Conservation (phyloP, 2,113 vertebrate genomes). For the Oplegnathus fasciatus region DNA sequence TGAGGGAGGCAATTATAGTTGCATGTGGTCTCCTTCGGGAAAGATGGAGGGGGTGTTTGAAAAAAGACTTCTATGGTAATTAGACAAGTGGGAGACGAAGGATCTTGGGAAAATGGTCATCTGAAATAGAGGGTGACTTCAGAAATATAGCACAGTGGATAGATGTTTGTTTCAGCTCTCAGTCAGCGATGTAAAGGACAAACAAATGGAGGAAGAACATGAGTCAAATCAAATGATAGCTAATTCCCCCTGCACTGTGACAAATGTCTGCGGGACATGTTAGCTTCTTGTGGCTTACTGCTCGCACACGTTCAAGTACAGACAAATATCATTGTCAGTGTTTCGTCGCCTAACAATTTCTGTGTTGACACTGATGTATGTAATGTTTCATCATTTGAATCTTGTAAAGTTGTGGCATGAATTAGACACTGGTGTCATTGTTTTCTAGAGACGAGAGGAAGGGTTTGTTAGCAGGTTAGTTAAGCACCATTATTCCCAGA, state of each 20-base stretch:
- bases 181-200: constrained; percentile 58
- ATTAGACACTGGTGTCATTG: constrained; percentile 88
- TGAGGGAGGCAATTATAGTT: constrained; percentile 89
- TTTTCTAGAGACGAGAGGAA: constrained; percentile 75
- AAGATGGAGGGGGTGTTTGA: constrained; percentile 79
- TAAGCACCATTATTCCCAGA: constrained; percentile 34
- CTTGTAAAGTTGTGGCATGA: constrained; percentile 82
- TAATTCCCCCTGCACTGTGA: constrained; percentile 42
- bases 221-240: constrained; percentile 63
- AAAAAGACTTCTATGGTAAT: constrained; percentile 82
- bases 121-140: constrained; percentile 68
- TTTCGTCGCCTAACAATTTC: constrained; percentile 93
- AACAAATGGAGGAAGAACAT: constrained; percentile 57
- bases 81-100: constrained; percentile 77
- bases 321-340: constrained; percentile 92
- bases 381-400: constrained; percentile 92
- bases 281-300: constrained; percentile 68
- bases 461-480: constrained; percentile 49
- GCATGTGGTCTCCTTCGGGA: constrained; percentile 85
- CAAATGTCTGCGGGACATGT: constrained; percentile 45
- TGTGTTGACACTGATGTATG: constrained; percentile 93
- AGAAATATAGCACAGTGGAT: constrained; percentile 52
- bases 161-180: constrained; percentile 69
- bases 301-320: constrained; percentile 90
- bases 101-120: constrained; percentile 79